Conservation (phyloP, 2,797 vertebrate species). For the Fratercula arctica region DNA sequence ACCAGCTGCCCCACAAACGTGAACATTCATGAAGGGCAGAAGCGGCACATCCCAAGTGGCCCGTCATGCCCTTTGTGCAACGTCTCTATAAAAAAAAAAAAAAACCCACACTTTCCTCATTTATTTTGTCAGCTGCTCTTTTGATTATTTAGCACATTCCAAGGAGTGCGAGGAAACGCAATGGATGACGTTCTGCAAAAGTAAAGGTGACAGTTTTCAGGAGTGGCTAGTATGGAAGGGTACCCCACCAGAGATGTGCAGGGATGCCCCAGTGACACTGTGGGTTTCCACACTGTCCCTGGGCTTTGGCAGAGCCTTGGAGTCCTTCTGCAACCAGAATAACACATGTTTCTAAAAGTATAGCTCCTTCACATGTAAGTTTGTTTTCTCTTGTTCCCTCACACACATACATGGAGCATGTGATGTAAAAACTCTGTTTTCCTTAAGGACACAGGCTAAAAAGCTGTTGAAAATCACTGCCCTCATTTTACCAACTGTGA, state of each 20-base stretch:
- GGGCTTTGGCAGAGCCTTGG: not conserved
- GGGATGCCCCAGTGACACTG: not conserved
- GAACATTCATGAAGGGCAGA: not conserved
- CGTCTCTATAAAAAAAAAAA: not conserved
- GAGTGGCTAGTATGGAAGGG: not conserved
- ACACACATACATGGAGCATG: not conserved
- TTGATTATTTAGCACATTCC: slow-evolving; percentile 59
- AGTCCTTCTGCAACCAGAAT: not conserved
- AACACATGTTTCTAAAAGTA: not conserved
- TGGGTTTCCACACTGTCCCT: not conserved
- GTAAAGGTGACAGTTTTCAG: not conserved
- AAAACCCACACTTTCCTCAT: slow-evolving; percentile 18
- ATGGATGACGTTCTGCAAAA: not conserved
- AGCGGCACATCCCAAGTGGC: not conserved
- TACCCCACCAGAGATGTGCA: not conserved
- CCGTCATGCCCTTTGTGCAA: not conserved
- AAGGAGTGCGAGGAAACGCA: not conserved
- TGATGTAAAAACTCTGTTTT: not conserved
- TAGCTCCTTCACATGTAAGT: not conserved
- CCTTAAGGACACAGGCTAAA: not conserved
- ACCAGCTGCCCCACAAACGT: not conserved
- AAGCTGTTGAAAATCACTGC: not conserved
- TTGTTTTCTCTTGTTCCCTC: not conserved
- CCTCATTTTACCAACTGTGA: not conserved
- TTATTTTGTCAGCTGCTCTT: slow-evolving; percentile 61